Base-by-base conservation (phyloP, 1,140 invertebrate genomes). In the Bactericera cockerelli region DNA sequence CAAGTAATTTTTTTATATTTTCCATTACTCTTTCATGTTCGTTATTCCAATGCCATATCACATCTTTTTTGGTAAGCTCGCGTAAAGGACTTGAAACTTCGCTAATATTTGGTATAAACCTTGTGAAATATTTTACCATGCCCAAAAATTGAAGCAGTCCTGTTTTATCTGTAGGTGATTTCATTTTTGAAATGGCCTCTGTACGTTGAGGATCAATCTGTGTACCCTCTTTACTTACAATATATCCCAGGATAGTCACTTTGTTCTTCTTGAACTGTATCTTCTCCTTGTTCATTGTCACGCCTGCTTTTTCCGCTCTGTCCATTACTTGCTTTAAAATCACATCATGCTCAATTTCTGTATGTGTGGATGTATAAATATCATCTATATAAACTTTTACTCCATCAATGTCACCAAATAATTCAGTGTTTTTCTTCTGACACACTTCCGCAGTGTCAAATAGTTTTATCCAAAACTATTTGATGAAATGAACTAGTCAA, bases 61-160 rank as follows among this genome's bases (percentile, higher is more conserved):
- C 19, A 19, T 66, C 62, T 62, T 71, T 69, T 53, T 68, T 67
- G 2, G 65, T 66, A 24, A 72, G 60, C 11, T 67, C 60, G 0
- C 68, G 67, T 16, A 74, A 49, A 1, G 68, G 69, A 21, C 60
- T 57, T 1, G 69, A 64, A n/a, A 67, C 66, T 31, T 62, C 11
- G 13, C 71, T 67, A 63, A 71, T 70, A 21, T 66, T 63, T n/a
- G 63, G 22, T 2, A 76, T 62, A 64, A 72, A 75, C 31, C 67
- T 57, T 25, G 67, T 39, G 59, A 72, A 71, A 64, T 70, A 76
- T 3, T 66, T 64, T 2, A 67, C 62, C 36, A 76, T 65, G 1
- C 76, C 75, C 0, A 77, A 42, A 59, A 74, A 67, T 62, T 65
- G 65, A 58, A 67, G 59, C 2, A 77, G 56, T 13, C 72, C 65